phyloP scores from a whole-genome alignment of 2,113 vertebrate species.

The Suncus etruscus region DNA sequence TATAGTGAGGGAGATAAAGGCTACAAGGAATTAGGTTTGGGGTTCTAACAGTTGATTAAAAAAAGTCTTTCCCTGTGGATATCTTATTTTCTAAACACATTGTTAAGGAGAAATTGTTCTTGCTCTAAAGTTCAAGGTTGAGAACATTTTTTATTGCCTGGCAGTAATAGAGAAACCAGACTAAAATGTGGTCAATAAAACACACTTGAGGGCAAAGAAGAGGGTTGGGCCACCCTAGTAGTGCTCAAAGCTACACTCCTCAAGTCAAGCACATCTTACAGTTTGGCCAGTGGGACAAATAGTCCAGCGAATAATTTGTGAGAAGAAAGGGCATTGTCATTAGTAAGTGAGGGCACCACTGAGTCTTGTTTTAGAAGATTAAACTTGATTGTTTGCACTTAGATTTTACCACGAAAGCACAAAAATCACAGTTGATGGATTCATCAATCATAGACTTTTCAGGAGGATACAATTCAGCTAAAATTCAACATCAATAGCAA shows the following conservation, averaged over 20 bases:
- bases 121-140: slow-evolving; percentile 3
- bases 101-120: background rate
- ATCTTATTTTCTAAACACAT: background rate
- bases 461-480: background rate
- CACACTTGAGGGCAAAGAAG: background rate
- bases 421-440: background rate
- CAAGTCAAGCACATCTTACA: background rate
- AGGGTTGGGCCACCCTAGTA: no score
- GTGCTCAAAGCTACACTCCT: background rate
- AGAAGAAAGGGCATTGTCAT: background rate
- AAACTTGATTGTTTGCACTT: background rate
- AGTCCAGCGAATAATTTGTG: slow-evolving; percentile 10
- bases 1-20: background rate
- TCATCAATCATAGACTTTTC: slow-evolving; percentile 23
- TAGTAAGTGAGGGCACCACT: background rate
- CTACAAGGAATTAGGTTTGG: background rate
- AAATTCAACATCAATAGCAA: slow-evolving; percentile 37
- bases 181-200: background rate
- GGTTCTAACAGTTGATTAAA: background rate
- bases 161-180: background rate
- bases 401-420: background rate
- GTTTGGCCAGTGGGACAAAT: background rate
- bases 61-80: background rate
- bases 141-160: background rate
- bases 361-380: background rate